phyloP scores from a whole-genome alignment of 2,888 invertebrate genomes.

The Andricus quercusramuli region DNA sequence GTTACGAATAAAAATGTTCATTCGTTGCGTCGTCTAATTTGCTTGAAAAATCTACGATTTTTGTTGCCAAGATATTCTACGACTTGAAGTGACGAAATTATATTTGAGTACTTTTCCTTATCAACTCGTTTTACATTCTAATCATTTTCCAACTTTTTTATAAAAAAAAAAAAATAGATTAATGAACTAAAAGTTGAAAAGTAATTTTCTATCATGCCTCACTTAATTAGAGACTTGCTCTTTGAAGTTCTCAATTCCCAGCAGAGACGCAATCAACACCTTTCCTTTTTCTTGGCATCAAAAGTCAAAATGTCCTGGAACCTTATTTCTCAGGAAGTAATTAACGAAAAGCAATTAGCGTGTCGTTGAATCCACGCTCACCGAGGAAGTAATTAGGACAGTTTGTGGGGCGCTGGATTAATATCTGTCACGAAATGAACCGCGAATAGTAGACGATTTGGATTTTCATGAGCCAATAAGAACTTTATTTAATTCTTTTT shows the following conservation, averaged over 20 bases:
- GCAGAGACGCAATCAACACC: slow-evolving; percentile 22
- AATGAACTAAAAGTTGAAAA: not conserved
- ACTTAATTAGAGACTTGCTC: slow-evolving; percentile 13
- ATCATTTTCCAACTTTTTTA: too few species aligned
- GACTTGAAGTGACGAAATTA: too few species aligned
- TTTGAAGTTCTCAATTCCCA: not conserved
- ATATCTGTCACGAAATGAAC: not conserved
- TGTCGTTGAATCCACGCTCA: not conserved
- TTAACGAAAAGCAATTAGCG: slow-evolving; percentile 24
- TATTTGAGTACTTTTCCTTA: too few species aligned
- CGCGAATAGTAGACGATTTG: not conserved
- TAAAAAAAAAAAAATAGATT: not conserved
- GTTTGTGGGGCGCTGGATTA: not conserved
- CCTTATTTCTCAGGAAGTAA: slow-evolving; percentile 21
- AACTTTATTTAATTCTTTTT: too few species aligned
- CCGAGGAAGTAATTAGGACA: not conserved
- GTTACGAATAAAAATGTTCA: too few species aligned
- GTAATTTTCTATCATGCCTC: slow-evolving; percentile 27
- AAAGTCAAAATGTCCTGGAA: slow-evolving; percentile 19
- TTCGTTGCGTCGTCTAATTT: too few species aligned
- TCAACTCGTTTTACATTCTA: too few species aligned
- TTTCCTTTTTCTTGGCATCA: slow-evolving; percentile 6
- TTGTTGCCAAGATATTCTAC: too few species aligned
- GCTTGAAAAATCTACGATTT: too few species aligned
- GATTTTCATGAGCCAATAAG: slow-evolving; percentile 18